Conservation (phyloP, 2,113 vertebrate species). For the Hymenochirus boettgeri region DNA sequence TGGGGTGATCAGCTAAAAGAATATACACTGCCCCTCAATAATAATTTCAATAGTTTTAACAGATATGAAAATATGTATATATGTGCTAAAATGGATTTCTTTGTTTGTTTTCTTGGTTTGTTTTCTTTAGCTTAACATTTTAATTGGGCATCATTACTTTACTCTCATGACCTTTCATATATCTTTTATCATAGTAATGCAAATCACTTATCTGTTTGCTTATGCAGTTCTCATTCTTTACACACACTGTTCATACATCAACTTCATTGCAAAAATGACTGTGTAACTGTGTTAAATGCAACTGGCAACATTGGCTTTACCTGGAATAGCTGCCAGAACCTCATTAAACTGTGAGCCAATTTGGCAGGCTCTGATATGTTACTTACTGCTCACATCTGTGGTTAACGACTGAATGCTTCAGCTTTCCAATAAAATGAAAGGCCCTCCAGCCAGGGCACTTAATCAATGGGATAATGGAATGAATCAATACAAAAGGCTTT, state of each 20-base stretch:
- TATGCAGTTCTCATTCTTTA: not conserved
- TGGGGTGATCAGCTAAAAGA: too few species aligned
- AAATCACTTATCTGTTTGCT: not conserved
- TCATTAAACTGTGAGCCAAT: slow-evolving; percentile 62
- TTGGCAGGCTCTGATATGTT: slow-evolving; percentile 57
- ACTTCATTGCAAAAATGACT: not conserved
- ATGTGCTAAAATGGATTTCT: too few species aligned
- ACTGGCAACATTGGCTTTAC: slow-evolving; percentile 52
- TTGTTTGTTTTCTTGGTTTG: too few species aligned
- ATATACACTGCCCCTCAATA: too few species aligned
- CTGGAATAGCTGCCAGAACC: slow-evolving; percentile 48
- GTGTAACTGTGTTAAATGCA: slow-evolving; percentile 42
- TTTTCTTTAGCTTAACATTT: too few species aligned
- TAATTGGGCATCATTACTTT: not conserved
- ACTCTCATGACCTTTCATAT: not conserved
- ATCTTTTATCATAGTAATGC: not conserved
- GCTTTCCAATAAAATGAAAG: slow-evolving; percentile 66
- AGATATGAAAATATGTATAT: too few species aligned
- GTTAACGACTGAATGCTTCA: slow-evolving; percentile 59
- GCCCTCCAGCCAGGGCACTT: slow-evolving; percentile 70
- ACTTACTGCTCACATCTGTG: slow-evolving; percentile 64
- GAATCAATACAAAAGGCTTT: slow-evolving; percentile 93
- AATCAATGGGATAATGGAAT: slow-evolving; percentile 84
- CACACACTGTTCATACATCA: slow-evolving; percentile 13
- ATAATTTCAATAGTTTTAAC: too few species aligned